Conservation (phyloP, 2,113 vertebrate genomes). For the Osmerus eperlanus region DNA sequence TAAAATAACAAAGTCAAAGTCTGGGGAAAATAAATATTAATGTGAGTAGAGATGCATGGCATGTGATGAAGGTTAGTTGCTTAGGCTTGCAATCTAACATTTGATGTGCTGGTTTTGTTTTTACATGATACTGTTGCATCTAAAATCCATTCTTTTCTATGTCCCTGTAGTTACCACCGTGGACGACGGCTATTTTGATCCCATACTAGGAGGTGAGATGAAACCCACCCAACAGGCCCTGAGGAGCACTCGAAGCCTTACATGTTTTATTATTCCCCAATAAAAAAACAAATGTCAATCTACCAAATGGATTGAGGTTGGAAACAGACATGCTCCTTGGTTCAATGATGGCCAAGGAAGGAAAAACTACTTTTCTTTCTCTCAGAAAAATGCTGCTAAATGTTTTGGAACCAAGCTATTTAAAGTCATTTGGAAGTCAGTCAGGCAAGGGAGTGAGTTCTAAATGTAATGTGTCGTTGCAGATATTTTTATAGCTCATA, state of each 20-base stretch:
- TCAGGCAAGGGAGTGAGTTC: conserved; percentile 10
- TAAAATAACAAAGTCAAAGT: conserved; percentile 45
- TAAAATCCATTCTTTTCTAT: background rate
- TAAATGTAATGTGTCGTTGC: background rate
- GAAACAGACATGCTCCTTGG: conserved; percentile 1
- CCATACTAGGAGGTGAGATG: conserved; percentile 48
- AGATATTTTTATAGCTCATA: conserved; percentile 20
- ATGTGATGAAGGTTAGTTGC: conserved; percentile 11
- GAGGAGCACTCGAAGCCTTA: background rate
- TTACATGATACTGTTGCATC: background rate
- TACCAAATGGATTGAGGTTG: conserved; percentile 2
- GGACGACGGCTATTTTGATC: conserved; percentile 30
- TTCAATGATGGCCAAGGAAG: conserved; percentile 1
- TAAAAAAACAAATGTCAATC: background rate
- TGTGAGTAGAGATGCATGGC: background rate
- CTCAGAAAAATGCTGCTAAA: conserved; percentile 12
- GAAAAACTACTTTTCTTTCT: background rate
- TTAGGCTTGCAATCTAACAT: background rate
- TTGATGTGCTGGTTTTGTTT: background rate
- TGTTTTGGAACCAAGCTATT: conserved; percentile 26
- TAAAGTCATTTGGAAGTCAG: conserved; percentile 21
- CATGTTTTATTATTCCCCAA: background rate
- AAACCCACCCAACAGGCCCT: background rate
- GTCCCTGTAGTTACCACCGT: conserved; percentile 11
- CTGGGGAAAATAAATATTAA: conserved; percentile 29